Base-by-base conservation (phyloP, 2,113 vertebrate genomes). In the Thryonomys swinderianus region DNA sequence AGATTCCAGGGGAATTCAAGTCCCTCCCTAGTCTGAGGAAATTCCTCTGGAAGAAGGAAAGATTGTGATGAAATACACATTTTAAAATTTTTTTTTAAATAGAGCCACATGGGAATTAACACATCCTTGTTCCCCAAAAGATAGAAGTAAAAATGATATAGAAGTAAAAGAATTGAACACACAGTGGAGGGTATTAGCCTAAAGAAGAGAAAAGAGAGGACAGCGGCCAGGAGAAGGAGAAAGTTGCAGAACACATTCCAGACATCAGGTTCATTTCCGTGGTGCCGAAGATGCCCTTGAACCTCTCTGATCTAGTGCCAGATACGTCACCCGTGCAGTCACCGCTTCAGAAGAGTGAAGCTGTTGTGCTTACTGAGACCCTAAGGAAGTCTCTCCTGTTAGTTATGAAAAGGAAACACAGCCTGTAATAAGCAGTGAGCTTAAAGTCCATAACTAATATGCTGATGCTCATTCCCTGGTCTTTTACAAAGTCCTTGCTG, bases 61-160 rank as follows among this genome's bases (percentile, higher is more conserved):
- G 7, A 42, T 45, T 79, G 5, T 76, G 8, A 73, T 71, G 6
- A 85, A 76, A 79, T 23, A 5, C 13, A 71, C 27, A 30, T 85
- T 88, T 78, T 67, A 81, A 61, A 87, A 84, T 5, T 59, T 45
- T 80, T 88, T 71, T 71, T 40, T 85, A 73, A 79, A n/a, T 81
- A 78, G 37, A 82, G 64, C 20, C 3, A 32, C 16, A n/a, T 51
- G 34, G 8, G 20, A 91, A 85, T 81, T 59, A 69, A 79, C 67
- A 85, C 2, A 4, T 78, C 21, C n/a, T 91, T 64, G 20, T 53
- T 57, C 16, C 18, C 18, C 78, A 88, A 76, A 92, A 59, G 16
- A 82, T 89, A 78, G 57, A 92, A 86, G 21, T 69, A 42, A 83
- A 89, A 76, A 89, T 61, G 40, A 79, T 61, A 3, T 25, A 74